phyloP scores from a whole-genome alignment of 35 echinoderm and acorn worm genomes.

The Nesometra sesokonis region DNA sequence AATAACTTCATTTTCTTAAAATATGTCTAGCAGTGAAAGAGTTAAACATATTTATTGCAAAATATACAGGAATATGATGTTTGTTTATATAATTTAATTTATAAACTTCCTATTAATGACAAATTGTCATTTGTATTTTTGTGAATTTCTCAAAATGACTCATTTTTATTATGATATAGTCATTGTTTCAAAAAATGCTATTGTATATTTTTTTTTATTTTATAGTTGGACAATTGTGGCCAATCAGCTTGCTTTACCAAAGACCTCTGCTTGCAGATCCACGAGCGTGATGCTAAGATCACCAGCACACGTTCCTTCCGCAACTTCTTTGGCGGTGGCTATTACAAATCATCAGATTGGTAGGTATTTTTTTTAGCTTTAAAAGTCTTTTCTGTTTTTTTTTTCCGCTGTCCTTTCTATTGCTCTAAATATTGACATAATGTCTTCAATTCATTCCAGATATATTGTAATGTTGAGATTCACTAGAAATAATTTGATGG shows the following conservation, averaged over 20 bases:
- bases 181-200: too few species aligned
- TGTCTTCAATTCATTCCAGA: background rate
- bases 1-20: too few species aligned
- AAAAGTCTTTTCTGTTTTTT: too few species aligned
- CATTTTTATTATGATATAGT: too few species aligned
- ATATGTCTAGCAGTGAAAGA: too few species aligned
- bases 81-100: too few species aligned
- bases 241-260: slow-evolving; percentile 97
- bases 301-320: slow-evolving; percentile 66
- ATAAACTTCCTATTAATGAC: too few species aligned
- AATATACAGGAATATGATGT: too few species aligned
- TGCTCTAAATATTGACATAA: background rate
- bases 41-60: too few species aligned
- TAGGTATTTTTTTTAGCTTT: slow-evolving; percentile 10
- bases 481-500: too few species aligned
- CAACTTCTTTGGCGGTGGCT: slow-evolving; percentile 68
- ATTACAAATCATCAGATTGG: slow-evolving; percentile 71
- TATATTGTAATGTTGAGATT: background rate
- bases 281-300: slow-evolving; percentile 86
- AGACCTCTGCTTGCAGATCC: slow-evolving; percentile 83
- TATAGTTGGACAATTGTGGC: slow-evolving; percentile 72
- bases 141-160: too few species aligned
- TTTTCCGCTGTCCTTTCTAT: background rate
- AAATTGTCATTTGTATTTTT: too few species aligned
- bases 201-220: background rate